phyloP scores from a whole-genome alignment of 2,888 invertebrate species.

The Eueremaeus valkanovi region DNA sequence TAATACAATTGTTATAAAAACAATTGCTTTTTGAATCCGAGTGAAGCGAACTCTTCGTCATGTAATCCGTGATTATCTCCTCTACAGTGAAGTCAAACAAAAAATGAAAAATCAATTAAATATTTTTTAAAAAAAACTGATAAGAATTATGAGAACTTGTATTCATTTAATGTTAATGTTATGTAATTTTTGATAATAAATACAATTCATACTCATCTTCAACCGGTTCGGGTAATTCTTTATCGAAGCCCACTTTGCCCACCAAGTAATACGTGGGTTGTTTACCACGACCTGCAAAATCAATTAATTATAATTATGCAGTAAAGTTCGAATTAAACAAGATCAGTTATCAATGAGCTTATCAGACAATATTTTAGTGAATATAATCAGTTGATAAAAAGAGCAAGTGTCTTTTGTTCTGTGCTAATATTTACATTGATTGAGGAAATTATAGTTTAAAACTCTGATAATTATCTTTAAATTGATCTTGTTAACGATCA shows the following conservation, averaged over 20 bases:
- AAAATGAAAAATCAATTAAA: neutral
- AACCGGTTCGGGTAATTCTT: neutral
- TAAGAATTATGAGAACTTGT: neutral
- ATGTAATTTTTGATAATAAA: neutral
- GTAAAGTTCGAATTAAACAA: neutral
- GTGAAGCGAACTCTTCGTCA: constrained; percentile 25
- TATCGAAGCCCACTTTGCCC: constrained; percentile 26
- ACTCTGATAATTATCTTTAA: too few relatives aligned
- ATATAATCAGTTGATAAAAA: too few relatives aligned
- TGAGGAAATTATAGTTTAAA: too few relatives aligned
- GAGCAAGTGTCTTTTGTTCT: too few relatives aligned
- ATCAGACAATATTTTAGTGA: neutral
- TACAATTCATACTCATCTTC: neutral
- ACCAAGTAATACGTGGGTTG: constrained; percentile 24
- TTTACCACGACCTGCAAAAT: constrained; percentile 21
- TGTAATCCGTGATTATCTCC: constrained; percentile 20
- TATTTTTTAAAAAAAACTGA: neutral
- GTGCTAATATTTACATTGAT: too few relatives aligned
- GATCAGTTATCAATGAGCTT: neutral
- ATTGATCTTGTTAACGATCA: too few relatives aligned
- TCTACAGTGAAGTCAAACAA: neutral
- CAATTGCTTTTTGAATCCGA: constrained; percentile 26
- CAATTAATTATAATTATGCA: neutral
- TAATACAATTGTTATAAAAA: too few relatives aligned
- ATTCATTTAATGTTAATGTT: neutral